These are phyloP conservation scores for Branchellion lobata DNA, from an alignment of 2,888 invertebrate genomes.

Conservation along the genomic window DNA sequence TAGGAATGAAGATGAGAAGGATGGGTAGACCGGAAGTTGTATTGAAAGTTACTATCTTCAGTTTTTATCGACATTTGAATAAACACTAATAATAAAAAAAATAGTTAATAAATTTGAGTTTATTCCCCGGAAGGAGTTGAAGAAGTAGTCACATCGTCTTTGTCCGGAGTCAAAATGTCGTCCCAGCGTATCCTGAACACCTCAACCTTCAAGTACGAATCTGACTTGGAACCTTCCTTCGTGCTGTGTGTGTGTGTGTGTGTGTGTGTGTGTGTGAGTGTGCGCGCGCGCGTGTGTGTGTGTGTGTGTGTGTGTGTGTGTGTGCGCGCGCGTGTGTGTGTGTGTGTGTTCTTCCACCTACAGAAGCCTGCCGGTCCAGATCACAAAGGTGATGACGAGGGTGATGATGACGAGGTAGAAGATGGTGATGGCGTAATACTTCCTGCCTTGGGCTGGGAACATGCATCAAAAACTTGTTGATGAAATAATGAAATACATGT, in stretches of 20 bases:
- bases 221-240: background rate
- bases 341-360: too few relatives aligned
- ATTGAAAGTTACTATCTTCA: too few relatives aligned
- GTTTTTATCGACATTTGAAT: too few relatives aligned
- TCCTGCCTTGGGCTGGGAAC: background rate
- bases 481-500: too few relatives aligned
- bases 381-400: background rate
- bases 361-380: background rate
- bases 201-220: background rate
- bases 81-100: too few relatives aligned
- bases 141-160: slow-evolving; percentile 16
- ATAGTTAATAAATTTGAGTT: too few relatives aligned
- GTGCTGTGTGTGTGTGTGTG: background rate
- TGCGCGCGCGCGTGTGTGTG: background rate
- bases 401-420: background rate
- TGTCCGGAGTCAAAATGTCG: slow-evolving; percentile 37
- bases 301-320: background rate
- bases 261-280: background rate
- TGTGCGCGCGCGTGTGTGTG: too few relatives aligned
- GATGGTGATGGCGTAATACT: background rate
- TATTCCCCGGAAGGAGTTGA: too few relatives aligned
- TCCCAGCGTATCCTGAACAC: slow-evolving; percentile 34
- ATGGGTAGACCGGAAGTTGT: too few relatives aligned
- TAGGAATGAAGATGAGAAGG: too few relatives aligned
- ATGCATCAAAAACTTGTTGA: too few relatives aligned